Evolutionary conservation across 2,113 vertebrate species (phyloP), one percentile per base, ranked within the genome.

Genomic region (Paralichthys olivaceus): DNA sequence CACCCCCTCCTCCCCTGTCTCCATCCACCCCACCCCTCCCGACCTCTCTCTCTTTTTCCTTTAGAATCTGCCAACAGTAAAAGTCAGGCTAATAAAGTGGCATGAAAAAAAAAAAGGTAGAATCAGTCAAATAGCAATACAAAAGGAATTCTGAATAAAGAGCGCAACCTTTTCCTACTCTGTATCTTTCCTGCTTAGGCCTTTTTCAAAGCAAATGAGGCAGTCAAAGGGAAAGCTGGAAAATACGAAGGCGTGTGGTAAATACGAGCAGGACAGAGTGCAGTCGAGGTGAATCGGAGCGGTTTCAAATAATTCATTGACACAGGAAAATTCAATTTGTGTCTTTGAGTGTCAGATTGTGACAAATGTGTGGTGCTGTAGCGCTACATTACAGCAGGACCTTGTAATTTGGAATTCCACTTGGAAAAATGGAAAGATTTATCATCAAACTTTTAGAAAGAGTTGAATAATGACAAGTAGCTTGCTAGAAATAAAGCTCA

Each of bases 11-110:
- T 82, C 53, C 68, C 73, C 85, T 64, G 77, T 81, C 85, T 88
- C 77, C 72, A 69, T 78, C 79, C 82, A 81, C 75, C 86, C 63
- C 56, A 45, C 65, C 75, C 77, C 74, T 79, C 28, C 69, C 17
- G 55, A 80, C 61, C 87, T 73, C 71, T 58, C 28, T 47, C 75
- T 69, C 28, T 43, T 47, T 60, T 72, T 77, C 66, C 56, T 68
- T 85, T 70, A 78, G 72, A 84, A 81, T 85, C 63, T 94, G 95
- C 95, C 96, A 94, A 94, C 94, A 93, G 92, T 90, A 93, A 92
- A 94, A 95, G 92, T 91, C 91, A 82, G 83, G 92, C 93, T 96
- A 95, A 96, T 97, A 96, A 97, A 97, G 95, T 95, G 93, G 90
- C 94, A 40, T 63, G 74, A 91, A 34, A 37, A 37, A 37, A n/a